Base-by-base conservation (phyloP, 1,140 invertebrate genomes). In the Ephestia elutella region DNA sequence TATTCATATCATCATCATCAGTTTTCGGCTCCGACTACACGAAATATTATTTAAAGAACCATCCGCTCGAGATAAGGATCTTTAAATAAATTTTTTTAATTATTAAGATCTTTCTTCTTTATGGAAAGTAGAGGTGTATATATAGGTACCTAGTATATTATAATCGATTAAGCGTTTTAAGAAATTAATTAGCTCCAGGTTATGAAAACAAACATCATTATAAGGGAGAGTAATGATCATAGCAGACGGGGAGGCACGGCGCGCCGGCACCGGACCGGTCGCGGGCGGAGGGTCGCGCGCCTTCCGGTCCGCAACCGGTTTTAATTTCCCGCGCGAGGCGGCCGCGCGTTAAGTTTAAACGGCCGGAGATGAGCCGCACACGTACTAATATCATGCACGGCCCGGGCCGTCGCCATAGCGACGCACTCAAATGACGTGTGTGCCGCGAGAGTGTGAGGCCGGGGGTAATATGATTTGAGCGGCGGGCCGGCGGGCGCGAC, bases 371-470 rank as follows among this genome's bases (percentile, higher is more conserved):
- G 82, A 86, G 78, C 71, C 79, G 62, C 73, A 75, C 80, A 82
- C 81, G 80, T 77, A 83, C 82, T 87, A 87, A 87, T 87, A 87
- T 87, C 80, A 87, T 87, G 84, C 84, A 86, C 73, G 82, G 76
- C 81, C 82, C 81, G 81, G 82, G 82, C 84, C 82, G 84, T 87
- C 81, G 80, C 81, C 81, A 87, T 87, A 78, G 82, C 80, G 76
- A 87, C 82, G 82, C 80, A 78, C 80, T 75, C 79, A 78, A 76
- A 80, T 74, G 80, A 80, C 80, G 80, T 79, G 83, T 82, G 82
- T 83, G 80, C 73, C 77, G 74, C 61, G 73, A 57, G 66, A 59
- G 81, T 77, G 76, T 78, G 79, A 75, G 78, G 70, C 68, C 62
- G 76, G 79, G 80, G 82, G 82, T 87, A 85, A 85, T 84, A 87